Evolutionary conservation across 2,797 vertebrate species (phyloP), one percentile per base, ranked within the genome.

Genomic region (Bryconaethiops microstoma): DNA sequence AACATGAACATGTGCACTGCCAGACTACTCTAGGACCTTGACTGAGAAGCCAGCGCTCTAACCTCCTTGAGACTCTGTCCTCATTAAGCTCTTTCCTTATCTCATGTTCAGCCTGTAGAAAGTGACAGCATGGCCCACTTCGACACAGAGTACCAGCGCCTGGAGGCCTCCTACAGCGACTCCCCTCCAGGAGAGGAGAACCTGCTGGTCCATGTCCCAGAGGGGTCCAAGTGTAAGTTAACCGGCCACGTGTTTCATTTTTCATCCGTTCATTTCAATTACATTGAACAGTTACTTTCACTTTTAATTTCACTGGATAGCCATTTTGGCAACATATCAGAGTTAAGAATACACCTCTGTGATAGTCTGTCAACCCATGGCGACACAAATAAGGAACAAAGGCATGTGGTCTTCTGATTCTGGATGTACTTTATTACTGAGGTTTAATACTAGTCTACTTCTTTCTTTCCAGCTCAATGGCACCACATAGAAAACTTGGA

Each of bases 401-500:
- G 57, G 19, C 8, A 2, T 19, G 9, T 54, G 45, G 29, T 0
- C 39, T 14, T 7, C 5, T 55, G 13, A 52, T 52, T 2, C 16
- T 48, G 13, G n/a, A 10, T 40, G 10, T 13, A 60, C 35, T 54
- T 25, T 19, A 13, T 54, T 73, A 16, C 35, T 6, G 40, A 12
- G 45, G 72, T 39, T 5, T 57, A 39, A 13, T 52, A 54, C 68
- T 59, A 2, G 13, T 57, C 25, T 69, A 19, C 1, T 79, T 73
- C 67, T 77, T 82, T 82, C 5, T 69, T 86, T 89, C 35, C 92
- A 99, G 98, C 97, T 83, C 96, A 96, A 0, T 99, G 98, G 98
- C 96, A 99, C 88, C 98, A 99, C 89, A 99, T 98, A 70, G 98
- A 99, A 89, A 99, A 99, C 88, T 92, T 99, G 89, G 98, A 99